phyloP scores from a whole-genome alignment of 2,113 vertebrate species.

The Athene noctua region DNA sequence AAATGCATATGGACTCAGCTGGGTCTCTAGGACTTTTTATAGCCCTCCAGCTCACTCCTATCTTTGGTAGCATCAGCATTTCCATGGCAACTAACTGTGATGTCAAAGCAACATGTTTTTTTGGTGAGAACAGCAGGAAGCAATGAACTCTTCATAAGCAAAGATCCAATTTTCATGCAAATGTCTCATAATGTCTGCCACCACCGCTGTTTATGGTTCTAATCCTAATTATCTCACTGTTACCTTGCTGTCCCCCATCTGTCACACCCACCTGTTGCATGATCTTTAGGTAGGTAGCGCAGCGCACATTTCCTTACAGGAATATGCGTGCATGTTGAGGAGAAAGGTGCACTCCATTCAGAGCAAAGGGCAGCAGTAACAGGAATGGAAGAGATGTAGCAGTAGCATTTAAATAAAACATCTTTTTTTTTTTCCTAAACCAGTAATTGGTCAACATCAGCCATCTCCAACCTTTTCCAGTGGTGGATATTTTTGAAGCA shows the following conservation, averaged over 20 bases:
- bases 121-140: slow-evolving; percentile 18
- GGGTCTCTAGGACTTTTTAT: slow-evolving; percentile 45
- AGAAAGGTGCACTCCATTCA: background rate
- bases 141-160: slow-evolving; percentile 18
- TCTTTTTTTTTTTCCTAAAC: background rate
- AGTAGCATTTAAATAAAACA: background rate
- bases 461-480: background rate
- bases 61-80: slow-evolving; percentile 51
- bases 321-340: background rate
- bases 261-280: background rate
- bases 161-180: slow-evolving; percentile 18
- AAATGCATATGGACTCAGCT: background rate
- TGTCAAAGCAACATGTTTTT: slow-evolving; percentile 32
- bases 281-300: background rate
- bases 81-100: slow-evolving; percentile 40
- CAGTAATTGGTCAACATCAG: background rate
- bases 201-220: background rate
- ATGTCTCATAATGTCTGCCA: background rate
- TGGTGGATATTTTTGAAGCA: background rate
- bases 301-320: background rate
- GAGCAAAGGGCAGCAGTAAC: background rate
- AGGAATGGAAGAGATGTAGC: background rate
- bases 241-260: slow-evolving; percentile 15
- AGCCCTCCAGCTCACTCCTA: background rate
- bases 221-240: background rate